Evolutionary conservation across 1,140 invertebrate species (phyloP).

Genomic region (Charaxes varanes): DNA sequence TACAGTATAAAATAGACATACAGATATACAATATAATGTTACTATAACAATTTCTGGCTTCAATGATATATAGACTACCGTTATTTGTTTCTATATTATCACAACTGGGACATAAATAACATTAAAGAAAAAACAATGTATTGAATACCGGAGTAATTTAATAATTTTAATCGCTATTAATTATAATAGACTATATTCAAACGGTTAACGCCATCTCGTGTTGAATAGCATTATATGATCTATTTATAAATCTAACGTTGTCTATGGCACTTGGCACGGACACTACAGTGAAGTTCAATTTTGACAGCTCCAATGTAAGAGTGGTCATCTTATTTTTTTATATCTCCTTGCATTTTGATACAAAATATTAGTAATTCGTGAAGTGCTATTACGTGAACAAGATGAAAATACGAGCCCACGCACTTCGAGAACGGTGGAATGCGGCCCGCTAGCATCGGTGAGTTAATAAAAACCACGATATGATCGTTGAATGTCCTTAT

Average conservation of each 20-base stretch:
- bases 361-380: slow-evolving; percentile 70
- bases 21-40: no score
- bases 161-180: no score
- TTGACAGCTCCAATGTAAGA: slow-evolving; percentile 70
- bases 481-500: slow-evolving; percentile 57
- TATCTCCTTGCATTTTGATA: slow-evolving; percentile 70
- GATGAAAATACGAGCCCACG: slow-evolving; percentile 71
- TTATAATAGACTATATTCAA: no score
- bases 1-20: no score
- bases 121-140: not conserved
- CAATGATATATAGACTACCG: no score
- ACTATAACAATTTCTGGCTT: no score
- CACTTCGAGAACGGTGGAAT: slow-evolving; percentile 67
- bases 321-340: slow-evolving; percentile 70
- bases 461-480: slow-evolving; percentile 36
- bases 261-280: slow-evolving; percentile 57
- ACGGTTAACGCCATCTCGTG: slow-evolving; percentile 35
- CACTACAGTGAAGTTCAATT: slow-evolving; percentile 64
- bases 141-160: no score
- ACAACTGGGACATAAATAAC: no score
- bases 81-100: no score
- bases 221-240: slow-evolving; percentile 29
- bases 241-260: slow-evolving; percentile 14
- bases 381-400: slow-evolving; percentile 71
- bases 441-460: slow-evolving; percentile 63